Percentiles rank a stretch among this genome's conserved stretches.
phyloP scores from a whole-genome alignment of 2,888 invertebrate genomes.

The Trimorus sp. region DNA sequence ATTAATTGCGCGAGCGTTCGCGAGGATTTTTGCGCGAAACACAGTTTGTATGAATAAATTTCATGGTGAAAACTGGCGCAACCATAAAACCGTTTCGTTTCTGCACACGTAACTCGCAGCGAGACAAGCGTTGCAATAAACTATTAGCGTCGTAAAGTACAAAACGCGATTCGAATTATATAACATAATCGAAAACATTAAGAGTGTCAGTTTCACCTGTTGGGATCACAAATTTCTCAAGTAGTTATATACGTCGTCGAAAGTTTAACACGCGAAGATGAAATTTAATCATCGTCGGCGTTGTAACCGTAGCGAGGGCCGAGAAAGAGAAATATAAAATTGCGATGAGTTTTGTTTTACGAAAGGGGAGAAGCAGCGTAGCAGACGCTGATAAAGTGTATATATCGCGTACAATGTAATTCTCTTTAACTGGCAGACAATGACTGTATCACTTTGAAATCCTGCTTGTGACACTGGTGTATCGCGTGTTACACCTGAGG shows the following conservation, averaged over 20 bases:
- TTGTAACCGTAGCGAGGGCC: conserved; percentile 44
- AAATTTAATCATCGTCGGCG: conserved; percentile 54
- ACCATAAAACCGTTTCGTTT: conserved; percentile 15
- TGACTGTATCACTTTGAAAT: conserved; percentile 51
- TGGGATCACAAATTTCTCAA: conserved; percentile 50
- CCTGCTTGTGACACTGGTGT: conserved; percentile 38
- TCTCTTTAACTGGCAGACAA: conserved; percentile 49
- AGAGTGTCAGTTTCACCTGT: conserved; percentile 55
- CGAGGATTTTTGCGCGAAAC: neutral
- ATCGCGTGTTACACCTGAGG: conserved; percentile 49
- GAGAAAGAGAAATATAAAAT: conserved; percentile 52
- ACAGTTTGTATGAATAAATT: too few relatives aligned
- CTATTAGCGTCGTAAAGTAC: conserved; percentile 35
- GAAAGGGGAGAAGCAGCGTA: conserved; percentile 43
- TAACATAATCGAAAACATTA: conserved; percentile 48
- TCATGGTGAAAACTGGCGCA: neutral
- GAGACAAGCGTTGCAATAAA: conserved; percentile 32
- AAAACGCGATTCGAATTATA: conserved; percentile 49
- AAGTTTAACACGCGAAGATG: conserved; percentile 57
- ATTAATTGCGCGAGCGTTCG: neutral
- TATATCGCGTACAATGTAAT: conserved; percentile 44
- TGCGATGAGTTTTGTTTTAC: conserved; percentile 44
- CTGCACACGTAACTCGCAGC: conserved; percentile 20
- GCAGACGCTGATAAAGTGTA: conserved; percentile 52
- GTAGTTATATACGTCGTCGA: conserved; percentile 45